A percentile compares a stretch with the other conserved stretches of the same genome.
These are phyloP conservation scores for Phania funesta DNA, from an alignment of 2,888 invertebrate genomes.

Conservation along the genomic window DNA sequence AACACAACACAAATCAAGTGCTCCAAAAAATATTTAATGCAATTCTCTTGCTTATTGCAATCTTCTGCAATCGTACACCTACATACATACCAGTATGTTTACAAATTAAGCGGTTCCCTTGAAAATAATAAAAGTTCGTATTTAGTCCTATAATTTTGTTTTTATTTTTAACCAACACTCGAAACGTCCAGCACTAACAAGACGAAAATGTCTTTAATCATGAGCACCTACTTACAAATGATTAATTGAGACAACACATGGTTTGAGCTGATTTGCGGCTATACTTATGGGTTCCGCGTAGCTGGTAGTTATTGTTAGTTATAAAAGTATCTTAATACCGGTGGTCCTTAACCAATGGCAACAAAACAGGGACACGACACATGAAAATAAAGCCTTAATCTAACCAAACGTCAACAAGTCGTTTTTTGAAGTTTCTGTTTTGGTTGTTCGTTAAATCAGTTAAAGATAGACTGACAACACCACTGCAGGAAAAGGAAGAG, in stretches of 20 bases:
- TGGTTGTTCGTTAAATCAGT: conserved; percentile 42
- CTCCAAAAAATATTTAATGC: conserved; percentile 24
- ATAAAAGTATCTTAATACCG: conserved; percentile 41
- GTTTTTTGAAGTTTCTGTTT: conserved; percentile 14
- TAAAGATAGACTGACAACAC: conserved; percentile 59
- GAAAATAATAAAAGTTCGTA: conserved; percentile 1
- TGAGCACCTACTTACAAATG: conserved; percentile 65
- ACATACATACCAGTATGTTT: background rate
- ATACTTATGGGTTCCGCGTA: background rate
- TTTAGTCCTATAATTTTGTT: conserved; percentile 46
- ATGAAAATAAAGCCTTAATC: conserved; percentile 55
- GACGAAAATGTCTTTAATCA: conserved; percentile 62
- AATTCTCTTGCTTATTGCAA: conserved; percentile 24
- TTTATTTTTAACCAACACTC: conserved; percentile 46
- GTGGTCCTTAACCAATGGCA: conserved; percentile 52
- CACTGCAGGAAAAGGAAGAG: conserved; percentile 61
- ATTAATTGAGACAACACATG: conserved; percentile 67
- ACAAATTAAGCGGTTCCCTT: background rate
- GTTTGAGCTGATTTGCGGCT: conserved; percentile 53
- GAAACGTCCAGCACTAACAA: conserved; percentile 39
- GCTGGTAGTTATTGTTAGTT: conserved; percentile 24
- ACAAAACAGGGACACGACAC: conserved; percentile 17
- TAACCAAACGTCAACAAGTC: conserved; percentile 59
- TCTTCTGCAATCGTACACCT: no score
- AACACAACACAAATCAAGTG: conserved; percentile 14